These are phyloP conservation scores for Dipus sagitta DNA, from an alignment of 2,797 vertebrate species.

Conservation along the genomic window DNA sequence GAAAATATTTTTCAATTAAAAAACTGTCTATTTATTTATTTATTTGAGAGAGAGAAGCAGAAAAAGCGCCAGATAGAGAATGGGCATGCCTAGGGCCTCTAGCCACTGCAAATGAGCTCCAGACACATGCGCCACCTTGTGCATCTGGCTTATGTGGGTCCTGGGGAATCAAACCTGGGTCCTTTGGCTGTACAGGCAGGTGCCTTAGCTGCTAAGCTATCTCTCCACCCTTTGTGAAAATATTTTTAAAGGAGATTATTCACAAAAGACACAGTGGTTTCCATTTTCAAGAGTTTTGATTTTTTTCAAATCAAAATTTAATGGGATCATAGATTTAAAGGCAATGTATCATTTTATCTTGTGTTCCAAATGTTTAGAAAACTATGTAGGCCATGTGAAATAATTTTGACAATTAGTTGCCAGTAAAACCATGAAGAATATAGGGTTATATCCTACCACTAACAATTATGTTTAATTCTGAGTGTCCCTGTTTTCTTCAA, in stretches of 20 bases:
- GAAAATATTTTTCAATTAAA: conserved; percentile 4
- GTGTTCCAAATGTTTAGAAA: conserved; percentile 47
- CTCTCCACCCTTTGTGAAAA: not conserved
- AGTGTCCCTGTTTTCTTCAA: not conserved
- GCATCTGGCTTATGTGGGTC: no score
- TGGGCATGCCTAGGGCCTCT: no score
- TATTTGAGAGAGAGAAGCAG: no score
- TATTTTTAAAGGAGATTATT: conserved; percentile 51
- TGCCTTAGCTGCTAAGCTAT: no score
- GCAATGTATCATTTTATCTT: not conserved
- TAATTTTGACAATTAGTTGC: not conserved
- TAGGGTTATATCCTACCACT: not conserved
- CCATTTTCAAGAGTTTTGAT: conserved; percentile 11
- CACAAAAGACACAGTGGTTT: conserved; percentile 24
- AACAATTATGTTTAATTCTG: not conserved
- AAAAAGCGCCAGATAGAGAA: no score
- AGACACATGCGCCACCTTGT: no score
- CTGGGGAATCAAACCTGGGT: no score
- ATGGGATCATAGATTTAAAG: conserved; percentile 16
- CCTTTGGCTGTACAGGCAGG: no score
- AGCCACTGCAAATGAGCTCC: no score
- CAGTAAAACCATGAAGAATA: not conserved
- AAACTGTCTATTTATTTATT: no score
- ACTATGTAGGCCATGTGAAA: not conserved
- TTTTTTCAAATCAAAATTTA: conserved; percentile 35